Evolutionary conservation across 2,797 vertebrate species (phyloP), one percentile per base, ranked within the genome.

Genomic region (Odontamblyopus rebecca): DNA sequence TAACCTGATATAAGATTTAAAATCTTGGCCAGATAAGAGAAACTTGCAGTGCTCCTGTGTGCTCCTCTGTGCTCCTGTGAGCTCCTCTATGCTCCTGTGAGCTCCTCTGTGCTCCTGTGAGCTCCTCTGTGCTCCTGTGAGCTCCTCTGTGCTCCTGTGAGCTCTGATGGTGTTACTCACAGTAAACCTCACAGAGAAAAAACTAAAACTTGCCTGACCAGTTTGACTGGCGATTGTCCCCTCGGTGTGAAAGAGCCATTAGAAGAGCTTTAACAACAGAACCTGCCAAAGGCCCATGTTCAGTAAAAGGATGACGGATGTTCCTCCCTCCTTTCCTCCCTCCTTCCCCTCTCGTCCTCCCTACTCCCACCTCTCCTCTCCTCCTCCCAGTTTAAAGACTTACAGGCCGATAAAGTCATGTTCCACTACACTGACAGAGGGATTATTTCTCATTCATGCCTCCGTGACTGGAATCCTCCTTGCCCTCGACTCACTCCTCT

Each of bases 381-480:
- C 71, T 70, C 65, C 67, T 62, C 68, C 13, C 63, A 16, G 63
- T 65, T 59, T 59, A 59, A 65, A 78, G 72, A 78, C 82, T 84
- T 76, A 67, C 73, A 70, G 68, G 79, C 69, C 74, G 81, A 73
- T 88, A 81, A 88, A 89, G 81, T 65, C 73, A 56, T 77, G 85
- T 86, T 73, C 80, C 84, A 78, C 79, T 81, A 72, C 67, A 75
- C 66, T 56, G 65, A 76, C 69, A 73, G 78, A 61, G 53, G 82
- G 84, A 86, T 90, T 87, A 85, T 82, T 88, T 69, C 84, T 86
- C 64, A 64, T 86, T 85, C 80, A 69, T 66, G 64, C 23, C 78
- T 85, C 60, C 71, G 76, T 89, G 87, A 91, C 84, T 80, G 72
- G 85, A 92, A 89, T 89, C 64, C 63, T 67, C 72, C 59, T 26